A percentile compares a stretch with the other conserved stretches of the same genome.
Conservation (phyloP, 2,888 invertebrate species). For the Cryptosula pallasiana region DNA sequence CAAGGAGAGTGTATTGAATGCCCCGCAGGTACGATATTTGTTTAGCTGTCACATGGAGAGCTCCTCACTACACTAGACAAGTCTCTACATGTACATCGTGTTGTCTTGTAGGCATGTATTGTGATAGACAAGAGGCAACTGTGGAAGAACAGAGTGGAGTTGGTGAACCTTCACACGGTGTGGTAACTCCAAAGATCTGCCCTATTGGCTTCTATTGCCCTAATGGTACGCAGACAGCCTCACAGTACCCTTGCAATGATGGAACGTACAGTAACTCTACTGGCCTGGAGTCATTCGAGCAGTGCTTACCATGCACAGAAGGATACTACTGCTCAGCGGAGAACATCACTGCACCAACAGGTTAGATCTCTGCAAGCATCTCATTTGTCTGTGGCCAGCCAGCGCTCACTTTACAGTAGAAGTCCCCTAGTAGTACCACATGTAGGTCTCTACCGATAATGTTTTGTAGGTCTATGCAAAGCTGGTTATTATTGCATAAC, state of each 20-base stretch:
- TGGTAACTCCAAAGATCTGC: slow-evolving; percentile 46
- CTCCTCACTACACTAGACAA: not conserved
- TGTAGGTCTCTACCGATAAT: not conserved
- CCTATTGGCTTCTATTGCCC: slow-evolving; percentile 47
- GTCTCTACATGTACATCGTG: not conserved
- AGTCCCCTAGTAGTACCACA: not conserved
- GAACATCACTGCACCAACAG: slow-evolving; percentile 43
- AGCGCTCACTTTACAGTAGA: too few relatives aligned
- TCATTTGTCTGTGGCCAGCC: too few relatives aligned
- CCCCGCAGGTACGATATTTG: slow-evolving; percentile 35
- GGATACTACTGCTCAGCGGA: slow-evolving; percentile 46
- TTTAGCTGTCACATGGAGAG: not conserved
- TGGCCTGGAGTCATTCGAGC: slow-evolving; percentile 35
- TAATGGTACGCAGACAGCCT: slow-evolving; percentile 40
- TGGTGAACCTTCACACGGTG: slow-evolving; percentile 44
- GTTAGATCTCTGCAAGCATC: too few relatives aligned
- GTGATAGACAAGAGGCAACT: slow-evolving; percentile 47
- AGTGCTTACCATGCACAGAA: slow-evolving; percentile 42
- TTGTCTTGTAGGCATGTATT: slow-evolving; percentile 33
- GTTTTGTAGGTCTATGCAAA: slow-evolving; percentile 21
- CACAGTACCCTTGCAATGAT: slow-evolving; percentile 43
- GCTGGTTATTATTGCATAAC: slow-evolving; percentile 40
- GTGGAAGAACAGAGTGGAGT: slow-evolving; percentile 45
- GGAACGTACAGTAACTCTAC: slow-evolving; percentile 47
- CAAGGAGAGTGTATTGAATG: slow-evolving; percentile 40